Conservation (phyloP, 2,888 invertebrate species). For the Horisme vitalbata region DNA sequence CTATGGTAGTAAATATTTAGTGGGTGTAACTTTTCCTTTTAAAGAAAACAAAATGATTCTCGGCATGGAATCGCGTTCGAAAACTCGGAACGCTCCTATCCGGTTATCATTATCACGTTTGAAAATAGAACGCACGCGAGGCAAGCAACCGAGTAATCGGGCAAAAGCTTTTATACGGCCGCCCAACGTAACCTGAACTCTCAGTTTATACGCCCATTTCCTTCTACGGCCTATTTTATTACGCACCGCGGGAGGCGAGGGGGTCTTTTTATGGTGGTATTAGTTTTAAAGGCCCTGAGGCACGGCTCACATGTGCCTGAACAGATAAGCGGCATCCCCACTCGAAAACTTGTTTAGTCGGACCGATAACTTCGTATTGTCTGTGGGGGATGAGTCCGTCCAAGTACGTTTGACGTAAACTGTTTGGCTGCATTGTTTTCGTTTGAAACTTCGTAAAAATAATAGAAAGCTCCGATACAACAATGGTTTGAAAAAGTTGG, state of each 20-base stretch:
- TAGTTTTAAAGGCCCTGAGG: slow-evolving; percentile 72
- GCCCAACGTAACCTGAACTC: slow-evolving; percentile 56
- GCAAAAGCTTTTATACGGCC: slow-evolving; percentile 72
- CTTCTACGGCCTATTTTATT: slow-evolving; percentile 67
- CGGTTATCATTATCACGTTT: slow-evolving; percentile 80
- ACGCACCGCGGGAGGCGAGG: slow-evolving; percentile 51
- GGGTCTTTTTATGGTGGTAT: slow-evolving; percentile 63
- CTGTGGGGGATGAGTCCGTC: slow-evolving; percentile 58
- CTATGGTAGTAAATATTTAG: slow-evolving; percentile 8
- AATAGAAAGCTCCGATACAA: slow-evolving; percentile 10
- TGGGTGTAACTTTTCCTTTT: slow-evolving; percentile 19
- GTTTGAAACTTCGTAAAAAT: slow-evolving; percentile 25
- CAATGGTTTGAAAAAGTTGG: slow-evolving; percentile 4
- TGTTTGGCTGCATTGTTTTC: slow-evolving; percentile 46
- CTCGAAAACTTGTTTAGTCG: slow-evolving; percentile 77
- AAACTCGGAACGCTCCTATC: slow-evolving; percentile 50
- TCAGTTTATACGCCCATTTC: slow-evolving; percentile 65
- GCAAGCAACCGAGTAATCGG: slow-evolving; percentile 77
- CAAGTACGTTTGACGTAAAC: slow-evolving; percentile 37
- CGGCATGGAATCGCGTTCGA: slow-evolving; percentile 26
- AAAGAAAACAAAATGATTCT: slow-evolving; percentile 17
- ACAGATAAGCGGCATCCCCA: slow-evolving; percentile 79
- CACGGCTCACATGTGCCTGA: slow-evolving; percentile 75
- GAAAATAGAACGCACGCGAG: slow-evolving; percentile 81
- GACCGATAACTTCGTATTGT: slow-evolving; percentile 74